A percentile compares a stretch with the other conserved stretches of the same genome.
Conservation (phyloP, 2,888 invertebrate species). For the Dicranocentrus wangi region DNA sequence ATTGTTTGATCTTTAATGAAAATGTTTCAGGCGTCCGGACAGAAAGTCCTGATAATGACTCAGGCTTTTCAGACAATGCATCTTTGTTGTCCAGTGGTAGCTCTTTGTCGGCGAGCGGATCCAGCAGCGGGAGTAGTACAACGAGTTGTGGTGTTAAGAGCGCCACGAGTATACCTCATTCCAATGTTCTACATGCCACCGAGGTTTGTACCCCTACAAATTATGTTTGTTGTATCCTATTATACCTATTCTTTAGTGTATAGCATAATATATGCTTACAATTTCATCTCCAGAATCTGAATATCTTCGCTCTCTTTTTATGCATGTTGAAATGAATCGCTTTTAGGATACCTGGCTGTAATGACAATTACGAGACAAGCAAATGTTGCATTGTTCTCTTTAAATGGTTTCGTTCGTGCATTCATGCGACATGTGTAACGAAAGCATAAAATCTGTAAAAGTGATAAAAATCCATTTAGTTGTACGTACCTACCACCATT, state of each 20-base stretch:
- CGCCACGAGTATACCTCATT: slow-evolving; percentile 61
- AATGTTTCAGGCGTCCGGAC: slow-evolving; percentile 79
- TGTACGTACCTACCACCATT: too few relatives aligned
- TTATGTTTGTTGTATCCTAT: too few relatives aligned
- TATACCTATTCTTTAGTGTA: too few relatives aligned
- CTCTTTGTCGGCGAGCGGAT: slow-evolving; percentile 90
- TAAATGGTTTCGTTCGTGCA: neutral
- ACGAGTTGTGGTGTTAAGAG: slow-evolving; percentile 70
- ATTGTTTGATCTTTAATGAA: slow-evolving; percentile 29
- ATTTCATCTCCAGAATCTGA: too few relatives aligned
- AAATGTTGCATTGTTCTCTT: neutral
- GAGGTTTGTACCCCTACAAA: slow-evolving; percentile 58
- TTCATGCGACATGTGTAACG: slow-evolving; percentile 1
- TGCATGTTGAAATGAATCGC: too few relatives aligned
- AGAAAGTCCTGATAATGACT: slow-evolving; percentile 97
- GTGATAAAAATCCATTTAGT: too few relatives aligned
- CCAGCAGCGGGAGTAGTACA: slow-evolving; percentile 77
- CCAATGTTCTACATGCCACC: slow-evolving; percentile 69
- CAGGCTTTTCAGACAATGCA: slow-evolving; percentile 97
- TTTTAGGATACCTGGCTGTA: too few relatives aligned
- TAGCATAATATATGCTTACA: too few relatives aligned
- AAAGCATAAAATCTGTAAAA: neutral
- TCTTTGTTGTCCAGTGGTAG: slow-evolving; percentile 94
- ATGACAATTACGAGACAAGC: too few relatives aligned
- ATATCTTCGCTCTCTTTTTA: too few relatives aligned